These are phyloP conservation scores for Ascidia mentula DNA, from an alignment of 23 tunicate species.

Conservation along the genomic window DNA sequence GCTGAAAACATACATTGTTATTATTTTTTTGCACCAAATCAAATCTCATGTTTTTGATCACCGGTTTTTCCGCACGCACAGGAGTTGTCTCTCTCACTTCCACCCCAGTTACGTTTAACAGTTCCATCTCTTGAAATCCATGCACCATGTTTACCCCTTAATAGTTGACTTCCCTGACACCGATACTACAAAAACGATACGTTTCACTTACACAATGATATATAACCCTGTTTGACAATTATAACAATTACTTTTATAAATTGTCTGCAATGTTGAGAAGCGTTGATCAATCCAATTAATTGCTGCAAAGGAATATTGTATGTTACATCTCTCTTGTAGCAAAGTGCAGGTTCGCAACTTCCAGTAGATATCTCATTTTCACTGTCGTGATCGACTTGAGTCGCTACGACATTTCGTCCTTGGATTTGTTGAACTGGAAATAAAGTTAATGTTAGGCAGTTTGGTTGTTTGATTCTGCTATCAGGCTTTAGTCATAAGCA, in stretches of 20 bases:
- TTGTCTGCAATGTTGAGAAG: conserved; percentile 15
- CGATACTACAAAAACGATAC: conserved; percentile 8
- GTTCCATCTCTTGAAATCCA: conserved; percentile 25
- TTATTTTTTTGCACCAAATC: too few species aligned
- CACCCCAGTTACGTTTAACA: conserved; percentile 3
- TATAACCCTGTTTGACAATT: too few species aligned
- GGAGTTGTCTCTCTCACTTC: not conserved
- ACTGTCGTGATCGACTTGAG: conserved; percentile 19
- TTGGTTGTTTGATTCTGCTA: too few species aligned
- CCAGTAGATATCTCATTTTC: not conserved
- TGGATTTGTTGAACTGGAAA: too few species aligned
- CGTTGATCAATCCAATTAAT: conserved; percentile 3
- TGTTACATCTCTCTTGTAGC: conserved; percentile 9
- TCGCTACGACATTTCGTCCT: too few species aligned
- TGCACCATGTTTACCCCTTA: not conserved
- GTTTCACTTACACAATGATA: too few species aligned
- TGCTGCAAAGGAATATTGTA: conserved; percentile 3
- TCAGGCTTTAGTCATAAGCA: too few species aligned
- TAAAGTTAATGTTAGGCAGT: too few species aligned
- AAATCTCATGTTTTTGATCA: too few species aligned
- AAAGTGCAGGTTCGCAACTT: not conserved
- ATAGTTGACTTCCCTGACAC: not conserved
- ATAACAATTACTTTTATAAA: conserved; percentile 16
- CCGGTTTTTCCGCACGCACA: conserved; percentile 16
- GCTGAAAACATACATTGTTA: too few species aligned